These are phyloP conservation scores for Oxytorus armatus DNA, from an alignment of 2,888 invertebrate species.

Conservation along the genomic window DNA sequence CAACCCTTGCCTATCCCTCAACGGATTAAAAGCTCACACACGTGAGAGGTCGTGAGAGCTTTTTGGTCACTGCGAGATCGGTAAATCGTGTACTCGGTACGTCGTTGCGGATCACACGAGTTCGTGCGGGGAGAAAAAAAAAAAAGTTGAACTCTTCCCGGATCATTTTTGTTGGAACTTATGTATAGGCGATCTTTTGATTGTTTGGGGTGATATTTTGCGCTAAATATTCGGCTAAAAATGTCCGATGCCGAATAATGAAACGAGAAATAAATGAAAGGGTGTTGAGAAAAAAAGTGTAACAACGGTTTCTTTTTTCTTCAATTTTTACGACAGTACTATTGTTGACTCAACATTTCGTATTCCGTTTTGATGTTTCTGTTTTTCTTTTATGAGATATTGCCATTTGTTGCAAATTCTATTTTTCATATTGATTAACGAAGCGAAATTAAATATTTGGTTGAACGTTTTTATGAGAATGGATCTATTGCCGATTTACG, in stretches of 20 bases:
- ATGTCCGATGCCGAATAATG: too few relatives aligned
- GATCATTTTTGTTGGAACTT: constrained; percentile 29
- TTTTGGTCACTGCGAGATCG: constrained; percentile 50
- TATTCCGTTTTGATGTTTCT: too few relatives aligned
- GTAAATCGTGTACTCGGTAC: constrained; percentile 41
- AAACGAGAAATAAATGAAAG: not conserved
- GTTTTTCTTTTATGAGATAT: too few relatives aligned
- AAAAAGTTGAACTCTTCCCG: constrained; percentile 35
- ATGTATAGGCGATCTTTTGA: not conserved
- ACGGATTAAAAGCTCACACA: constrained; percentile 62
- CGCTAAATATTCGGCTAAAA: not conserved
- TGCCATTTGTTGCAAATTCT: too few relatives aligned
- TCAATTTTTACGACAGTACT: too few relatives aligned
- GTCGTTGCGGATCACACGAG: constrained; percentile 58
- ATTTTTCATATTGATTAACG: too few relatives aligned
- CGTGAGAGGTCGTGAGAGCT: constrained; percentile 32
- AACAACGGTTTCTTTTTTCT: not conserved
- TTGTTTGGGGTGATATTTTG: constrained; percentile 28
- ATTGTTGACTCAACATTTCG: too few relatives aligned
- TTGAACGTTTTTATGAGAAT: too few relatives aligned
- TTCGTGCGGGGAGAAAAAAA: constrained; percentile 19
- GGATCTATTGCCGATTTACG: constrained; percentile 8
- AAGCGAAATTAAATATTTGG: too few relatives aligned
- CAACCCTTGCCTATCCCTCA: constrained; percentile 32
- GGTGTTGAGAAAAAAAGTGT: not conserved